Conservation (phyloP, 2,113 vertebrate species). For the Tonatia bakeri region DNA sequence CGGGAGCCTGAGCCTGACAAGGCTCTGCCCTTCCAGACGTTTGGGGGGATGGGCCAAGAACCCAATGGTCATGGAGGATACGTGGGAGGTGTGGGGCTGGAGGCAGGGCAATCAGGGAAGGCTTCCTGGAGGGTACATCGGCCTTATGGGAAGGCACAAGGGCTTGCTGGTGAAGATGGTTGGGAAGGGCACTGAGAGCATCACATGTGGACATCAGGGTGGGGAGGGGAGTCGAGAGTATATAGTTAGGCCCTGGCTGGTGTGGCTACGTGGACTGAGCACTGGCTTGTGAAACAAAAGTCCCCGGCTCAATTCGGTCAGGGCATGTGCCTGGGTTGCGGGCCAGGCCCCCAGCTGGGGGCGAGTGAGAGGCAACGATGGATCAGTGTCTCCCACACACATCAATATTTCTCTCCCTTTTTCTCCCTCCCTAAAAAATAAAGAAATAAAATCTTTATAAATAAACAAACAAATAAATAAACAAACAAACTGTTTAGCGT, state of each 20-base stretch:
- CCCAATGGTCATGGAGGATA: rapidly evolving
- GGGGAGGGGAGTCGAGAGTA: background rate
- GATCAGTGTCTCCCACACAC: no score
- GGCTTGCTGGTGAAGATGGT: background rate
- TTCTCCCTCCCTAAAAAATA: no score
- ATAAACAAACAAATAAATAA: rapidly evolving
- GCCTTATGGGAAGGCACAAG: background rate
- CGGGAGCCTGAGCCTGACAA: background rate
- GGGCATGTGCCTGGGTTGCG: no score
- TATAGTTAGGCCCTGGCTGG: no score
- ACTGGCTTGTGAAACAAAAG: no score
- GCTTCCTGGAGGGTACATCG: background rate
- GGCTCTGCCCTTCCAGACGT: background rate
- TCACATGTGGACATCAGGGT: no score
- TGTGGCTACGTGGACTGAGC: no score
- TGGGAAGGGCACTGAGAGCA: background rate
- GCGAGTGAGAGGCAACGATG: no score
- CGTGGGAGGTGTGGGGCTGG: background rate
- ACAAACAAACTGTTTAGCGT: background rate
- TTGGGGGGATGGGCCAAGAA: background rate
- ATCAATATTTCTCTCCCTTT: no score
- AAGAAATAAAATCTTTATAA: no score
- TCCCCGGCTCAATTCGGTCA: no score
- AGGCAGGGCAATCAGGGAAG: background rate
- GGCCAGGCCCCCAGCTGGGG: no score